These are phyloP conservation scores for Lasioglossum leucozonium DNA, from an alignment of 2,888 invertebrate genomes.

Conservation along the genomic window DNA sequence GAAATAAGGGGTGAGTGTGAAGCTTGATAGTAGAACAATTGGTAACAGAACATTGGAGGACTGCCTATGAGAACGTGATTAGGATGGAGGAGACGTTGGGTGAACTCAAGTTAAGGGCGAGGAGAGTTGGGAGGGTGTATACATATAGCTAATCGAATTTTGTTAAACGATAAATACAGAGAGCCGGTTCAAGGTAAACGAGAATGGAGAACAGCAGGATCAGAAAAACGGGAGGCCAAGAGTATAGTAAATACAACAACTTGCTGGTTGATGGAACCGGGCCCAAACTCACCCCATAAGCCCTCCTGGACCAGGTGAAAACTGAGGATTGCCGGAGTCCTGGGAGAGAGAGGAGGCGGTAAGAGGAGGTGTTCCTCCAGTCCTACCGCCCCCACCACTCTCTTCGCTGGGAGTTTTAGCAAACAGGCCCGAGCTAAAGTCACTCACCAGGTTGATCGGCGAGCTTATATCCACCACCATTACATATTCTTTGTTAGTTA, in stretches of 20 bases:
- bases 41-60: constrained; percentile 23
- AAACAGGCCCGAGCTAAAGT: constrained; percentile 97
- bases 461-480: constrained; percentile 87
- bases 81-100: not conserved
- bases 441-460: constrained; percentile 96
- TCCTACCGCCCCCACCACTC: constrained; percentile 88
- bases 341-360: constrained; percentile 85
- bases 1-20: constrained; percentile 42
- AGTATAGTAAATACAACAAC: constrained; percentile 60
- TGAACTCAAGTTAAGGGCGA: not conserved
- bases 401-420: constrained; percentile 97
- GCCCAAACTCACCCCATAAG: constrained; percentile 83
- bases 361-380: constrained; percentile 88
- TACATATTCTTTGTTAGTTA: constrained; percentile 77
- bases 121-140: not conserved
- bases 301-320: constrained; percentile 82
- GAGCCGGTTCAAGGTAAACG: constrained; percentile 27
- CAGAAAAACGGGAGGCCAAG: constrained; percentile 46
- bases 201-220: constrained; percentile 36
- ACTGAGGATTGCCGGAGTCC: constrained; percentile 83
- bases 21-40: constrained; percentile 45
- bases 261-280: constrained; percentile 73
- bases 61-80: not conserved
- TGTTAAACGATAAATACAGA: constrained; percentile 19
- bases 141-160: constrained; percentile 33